Evolutionary conservation across 2,797 vertebrate genomes (phyloP), one percentile per base, ranked within the genome.

Genomic region (Poecilia velifera): DNA sequence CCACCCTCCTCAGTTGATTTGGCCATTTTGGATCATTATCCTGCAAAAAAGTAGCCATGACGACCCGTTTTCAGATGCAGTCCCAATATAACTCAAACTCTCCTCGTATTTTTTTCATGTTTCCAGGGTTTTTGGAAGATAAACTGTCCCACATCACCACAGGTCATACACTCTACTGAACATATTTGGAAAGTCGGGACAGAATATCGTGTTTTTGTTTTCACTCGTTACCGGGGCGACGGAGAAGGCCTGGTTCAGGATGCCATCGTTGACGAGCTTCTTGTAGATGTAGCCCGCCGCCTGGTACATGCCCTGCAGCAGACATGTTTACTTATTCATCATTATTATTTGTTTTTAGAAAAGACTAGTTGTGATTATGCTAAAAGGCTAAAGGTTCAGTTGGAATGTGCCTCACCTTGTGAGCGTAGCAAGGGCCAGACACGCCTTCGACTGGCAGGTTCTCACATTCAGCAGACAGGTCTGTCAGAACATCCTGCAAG

Each of bases 211-310:
- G 51, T 9, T 53, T 25, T 53, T 25, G 22, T 53, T 53, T 36
- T 1, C 4, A 0, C 22, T 82, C 45, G 97, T 97, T 93, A 99
- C 98, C 0, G 98, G 98, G 28, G 96, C 98, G 0, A 97, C 90
- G 76, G 95, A 95, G 94, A 99, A 98, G 0, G 98, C 98, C 89
- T 99, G 97, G 93, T 96, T 98, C 92, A 99, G 91, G 90, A 99
- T 99, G 46, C 98, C 98, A 0, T 99, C 98, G 0, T 96, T 96
- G 55, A 98, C 78, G 4, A 99, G 96, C 78, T 96, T 97, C 86
- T 83, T 95, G 90, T 98, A 97, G 86, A 99, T 95, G 41, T 98
- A 99, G 82, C 84, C 92, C 1, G 98, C 98, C 0, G 98, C 98
- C 73, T 99, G 98, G 82, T 94, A 94, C 45, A 99, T 99, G 34